Evolutionary conservation across 2,888 invertebrate species (phyloP), one percentile per base, ranked within the genome.

Genomic region (Mellilla xanthometata): DNA sequence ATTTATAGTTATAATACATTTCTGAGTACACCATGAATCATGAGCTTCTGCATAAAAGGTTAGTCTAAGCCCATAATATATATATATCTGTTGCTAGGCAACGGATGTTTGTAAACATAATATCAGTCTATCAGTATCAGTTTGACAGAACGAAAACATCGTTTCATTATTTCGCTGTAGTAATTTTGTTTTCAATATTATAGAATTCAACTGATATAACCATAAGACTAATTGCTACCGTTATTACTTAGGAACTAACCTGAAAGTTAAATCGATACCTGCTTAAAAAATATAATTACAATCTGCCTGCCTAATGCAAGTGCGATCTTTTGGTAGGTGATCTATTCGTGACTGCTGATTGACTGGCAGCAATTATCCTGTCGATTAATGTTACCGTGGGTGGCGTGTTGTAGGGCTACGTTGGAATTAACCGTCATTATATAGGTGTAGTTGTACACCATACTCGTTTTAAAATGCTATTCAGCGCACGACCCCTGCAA

Each of bases 391-490:
- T 8, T 6, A 54, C 59, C 35, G 33, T 49, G 48, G 40, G 24
- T 35, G 33, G 53, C 46, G 42, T 39, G 52, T 45, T 34, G 41
- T 44, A 39, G 46, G 58, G 47, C 19, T 12, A 28, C 22, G 24
- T 24, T 3, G 8, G 8, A 2, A 24, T 19, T 6, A 5, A 24
- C 24, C 8, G 24, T n/a, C 24, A n/a, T n/a, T n/a, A 24, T 2
- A 24, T n/a, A 24, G 24, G 24, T 24, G 24, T n/a, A 24, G 24
- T 4, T 24, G 8, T 19, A 24, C 15, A 19, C 15, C 15, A 6
- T 5, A 19, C 15, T 19, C 3, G 15, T 24, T 1, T 2, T n/a
- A 24, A 42, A 39, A 76, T 81, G 77, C 61, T 82, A 71, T 67
- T 70, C 49, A 72, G 73, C 43, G 58, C 60, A 11, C 65, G 60